A percentile compares a stretch with the other conserved stretches of the same genome.
These are phyloP conservation scores for Saccopteryx bilineata DNA, from an alignment of 2,113 vertebrate species.

Conservation along the genomic window DNA sequence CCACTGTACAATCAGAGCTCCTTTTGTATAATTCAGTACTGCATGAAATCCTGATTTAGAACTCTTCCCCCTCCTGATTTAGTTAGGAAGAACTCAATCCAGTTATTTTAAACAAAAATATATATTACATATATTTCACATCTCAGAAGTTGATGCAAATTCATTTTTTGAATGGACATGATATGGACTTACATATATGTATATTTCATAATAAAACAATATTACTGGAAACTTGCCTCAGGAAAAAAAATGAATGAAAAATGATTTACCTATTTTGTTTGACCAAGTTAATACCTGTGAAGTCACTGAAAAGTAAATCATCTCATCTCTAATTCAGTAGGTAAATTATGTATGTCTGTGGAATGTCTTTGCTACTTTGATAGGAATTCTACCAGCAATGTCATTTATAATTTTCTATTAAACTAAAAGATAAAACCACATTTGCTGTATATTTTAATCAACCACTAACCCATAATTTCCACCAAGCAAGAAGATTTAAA, in stretches of 20 bases:
- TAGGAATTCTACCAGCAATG: conserved; percentile 37
- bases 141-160: background rate
- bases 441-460: conserved; percentile 66
- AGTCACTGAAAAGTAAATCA: conserved; percentile 57
- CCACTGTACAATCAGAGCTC: background rate
- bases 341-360: conserved; percentile 50
- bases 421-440: conserved; percentile 53
- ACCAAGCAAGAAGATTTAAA: conserved; percentile 47
- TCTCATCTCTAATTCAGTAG: conserved; percentile 58
- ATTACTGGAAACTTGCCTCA: conserved; percentile 26
- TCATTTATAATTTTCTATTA: conserved; percentile 60
- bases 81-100: conserved; percentile 27
- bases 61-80: conserved; percentile 6
- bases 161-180: background rate
- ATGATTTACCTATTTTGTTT: conserved; percentile 58
- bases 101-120: conserved; percentile 33
- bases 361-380: background rate
- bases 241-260: conserved; percentile 61
- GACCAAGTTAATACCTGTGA: conserved; percentile 56
- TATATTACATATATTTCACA: background rate
- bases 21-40: background rate
- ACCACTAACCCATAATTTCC: conserved; percentile 54
- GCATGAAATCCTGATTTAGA: conserved; percentile 9
- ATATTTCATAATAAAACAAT: conserved; percentile 35
- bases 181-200: background rate